Evolutionary conservation across 2,797 vertebrate genomes (phyloP).

Genomic region (Loriculus beryllinus): DNA sequence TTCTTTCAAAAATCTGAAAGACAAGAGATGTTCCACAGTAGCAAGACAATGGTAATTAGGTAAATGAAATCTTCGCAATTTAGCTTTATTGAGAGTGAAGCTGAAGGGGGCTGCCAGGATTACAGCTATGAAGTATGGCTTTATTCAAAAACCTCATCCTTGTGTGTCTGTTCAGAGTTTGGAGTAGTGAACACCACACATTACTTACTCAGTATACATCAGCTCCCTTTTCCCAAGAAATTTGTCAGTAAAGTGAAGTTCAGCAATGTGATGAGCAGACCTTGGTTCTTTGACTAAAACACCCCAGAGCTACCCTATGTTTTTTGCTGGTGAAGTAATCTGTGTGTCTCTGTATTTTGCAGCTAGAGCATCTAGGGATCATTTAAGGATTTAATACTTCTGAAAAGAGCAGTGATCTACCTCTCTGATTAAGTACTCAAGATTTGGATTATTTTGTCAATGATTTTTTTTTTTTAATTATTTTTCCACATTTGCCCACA

Average conservation of each 20-base stretch:
- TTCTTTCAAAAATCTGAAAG: not conserved
- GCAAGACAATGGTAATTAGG: not conserved
- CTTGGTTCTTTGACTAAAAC: not conserved
- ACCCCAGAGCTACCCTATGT: not conserved
- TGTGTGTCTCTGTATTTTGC: not conserved
- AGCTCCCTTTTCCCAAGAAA: not conserved
- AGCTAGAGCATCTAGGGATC: not conserved
- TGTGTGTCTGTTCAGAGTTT: not conserved
- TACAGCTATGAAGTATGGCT: not conserved
- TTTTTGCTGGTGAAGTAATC: not conserved
- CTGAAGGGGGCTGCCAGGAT: not conserved
- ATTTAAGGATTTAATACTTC: not conserved
- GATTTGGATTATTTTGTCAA: not conserved
- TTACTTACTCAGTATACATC: not conserved
- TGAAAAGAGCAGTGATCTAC: not conserved
- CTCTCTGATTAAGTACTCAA: not conserved
- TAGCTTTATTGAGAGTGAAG: not conserved
- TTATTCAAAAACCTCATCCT: not conserved
- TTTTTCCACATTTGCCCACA: not conserved
- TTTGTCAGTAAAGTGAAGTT: not conserved
- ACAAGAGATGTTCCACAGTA: not conserved
- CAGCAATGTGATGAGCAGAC: not conserved
- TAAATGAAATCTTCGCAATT: not conserved
- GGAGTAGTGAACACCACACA: not conserved
- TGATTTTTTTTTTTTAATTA: not conserved